Conservation (phyloP, 1,140 invertebrate genomes). For the Wasmannia auropunctata region DNA sequence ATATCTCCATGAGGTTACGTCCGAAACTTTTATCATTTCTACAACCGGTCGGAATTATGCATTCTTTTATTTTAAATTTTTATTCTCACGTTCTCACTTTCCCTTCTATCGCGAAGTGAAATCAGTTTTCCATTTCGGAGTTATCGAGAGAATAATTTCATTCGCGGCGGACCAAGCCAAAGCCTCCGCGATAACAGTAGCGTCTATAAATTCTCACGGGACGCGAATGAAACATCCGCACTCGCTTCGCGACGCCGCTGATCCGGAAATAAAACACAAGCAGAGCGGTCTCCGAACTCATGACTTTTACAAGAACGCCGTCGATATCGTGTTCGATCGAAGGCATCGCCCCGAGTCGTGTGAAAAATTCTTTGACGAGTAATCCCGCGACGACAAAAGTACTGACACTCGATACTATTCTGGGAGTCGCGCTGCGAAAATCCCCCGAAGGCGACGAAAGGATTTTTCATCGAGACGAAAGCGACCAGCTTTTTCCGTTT, state of each 20-base stretch:
- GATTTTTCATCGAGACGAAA: constrained; percentile 64
- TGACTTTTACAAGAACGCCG: constrained; percentile 51
- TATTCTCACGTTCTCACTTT: background rate
- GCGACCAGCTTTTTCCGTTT: constrained; percentile 69
- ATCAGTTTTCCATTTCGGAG: background rate
- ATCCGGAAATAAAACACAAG: constrained; percentile 51
- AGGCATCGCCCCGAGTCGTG: background rate
- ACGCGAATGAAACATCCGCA: constrained; percentile 29
- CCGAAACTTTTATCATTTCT: background rate
- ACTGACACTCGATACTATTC: constrained; percentile 59
- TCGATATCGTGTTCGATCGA: constrained; percentile 30
- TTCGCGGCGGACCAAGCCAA: background rate
- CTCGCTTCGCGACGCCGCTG: background rate
- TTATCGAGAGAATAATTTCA: constrained; percentile 36
- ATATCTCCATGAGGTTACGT: background rate
- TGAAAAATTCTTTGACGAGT: constrained; percentile 53
- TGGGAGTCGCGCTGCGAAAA: constrained; percentile 59
- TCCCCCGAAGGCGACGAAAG: constrained; percentile 62
- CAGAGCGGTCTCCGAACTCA: constrained; percentile 31
- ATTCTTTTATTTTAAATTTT: background rate
- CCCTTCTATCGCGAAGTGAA: background rate
- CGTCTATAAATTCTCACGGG: constrained; percentile 33
- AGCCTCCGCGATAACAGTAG: constrained; percentile 4
- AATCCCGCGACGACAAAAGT: constrained; percentile 41
- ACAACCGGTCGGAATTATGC: background rate